Percentiles rank a stretch among this genome's conserved stretches.
These are phyloP conservation scores for Rosalia funebris DNA, from an alignment of 2,888 invertebrate species.

Conservation along the genomic window DNA sequence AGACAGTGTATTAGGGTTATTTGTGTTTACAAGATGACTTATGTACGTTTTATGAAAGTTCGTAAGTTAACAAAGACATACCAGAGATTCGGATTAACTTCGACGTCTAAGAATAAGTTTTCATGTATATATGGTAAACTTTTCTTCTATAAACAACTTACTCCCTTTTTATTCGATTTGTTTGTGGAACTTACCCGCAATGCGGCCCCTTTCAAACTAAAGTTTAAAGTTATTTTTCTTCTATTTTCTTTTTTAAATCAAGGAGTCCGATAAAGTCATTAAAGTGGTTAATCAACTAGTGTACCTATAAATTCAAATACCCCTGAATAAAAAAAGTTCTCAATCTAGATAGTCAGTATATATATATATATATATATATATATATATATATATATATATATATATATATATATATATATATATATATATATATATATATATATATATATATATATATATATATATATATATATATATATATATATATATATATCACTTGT, in stretches of 20 bases:
- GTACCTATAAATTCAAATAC: no score
- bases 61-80: background rate
- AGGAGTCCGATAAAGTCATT: no score
- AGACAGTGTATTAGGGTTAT: constrained; percentile 6
- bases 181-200: background rate
- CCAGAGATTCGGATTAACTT: constrained; percentile 14
- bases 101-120: constrained; percentile 8
- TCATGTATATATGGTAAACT: background rate
- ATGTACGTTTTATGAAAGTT: constrained; percentile 4
- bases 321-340: no score
- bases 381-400: no score
- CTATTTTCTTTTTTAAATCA: background rate
- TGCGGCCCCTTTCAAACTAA: background rate
- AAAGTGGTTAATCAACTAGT: no score
- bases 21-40: constrained; percentile 25
- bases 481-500: no score
- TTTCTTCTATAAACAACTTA: constrained; percentile 8
- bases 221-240: background rate
- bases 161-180: constrained; percentile 6
- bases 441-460: no score
- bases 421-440: no score
- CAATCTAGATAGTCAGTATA: no score
- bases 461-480: no score
- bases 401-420: no score
- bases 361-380: no score